phyloP scores from a whole-genome alignment of 2,888 invertebrate genomes.

The Byasa hedistus region DNA sequence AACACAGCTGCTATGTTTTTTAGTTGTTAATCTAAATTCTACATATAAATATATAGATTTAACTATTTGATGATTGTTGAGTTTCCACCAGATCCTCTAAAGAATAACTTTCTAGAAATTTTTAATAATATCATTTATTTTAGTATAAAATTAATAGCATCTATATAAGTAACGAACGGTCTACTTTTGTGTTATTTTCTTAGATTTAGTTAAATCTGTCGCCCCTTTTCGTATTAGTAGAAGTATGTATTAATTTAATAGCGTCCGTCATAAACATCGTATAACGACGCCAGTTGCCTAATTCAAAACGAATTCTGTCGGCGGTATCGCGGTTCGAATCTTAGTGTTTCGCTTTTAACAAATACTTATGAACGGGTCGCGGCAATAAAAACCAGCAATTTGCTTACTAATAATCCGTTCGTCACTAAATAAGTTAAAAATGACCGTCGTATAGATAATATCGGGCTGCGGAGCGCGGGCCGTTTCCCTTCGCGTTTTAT shows the following conservation, averaged over 20 bases:
- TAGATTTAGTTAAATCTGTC: no score
- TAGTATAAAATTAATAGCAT: no score
- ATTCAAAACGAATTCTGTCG: constrained; percentile 31
- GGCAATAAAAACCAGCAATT: constrained; percentile 51
- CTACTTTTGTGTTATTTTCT: no score
- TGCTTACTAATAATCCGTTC: constrained; percentile 54
- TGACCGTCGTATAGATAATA: constrained; percentile 52
- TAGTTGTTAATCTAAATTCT: no score
- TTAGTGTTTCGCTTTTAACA: constrained; percentile 47
- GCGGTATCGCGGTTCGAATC: constrained; percentile 15
- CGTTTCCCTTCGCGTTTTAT: constrained; percentile 50
- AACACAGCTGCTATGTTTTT: no score
- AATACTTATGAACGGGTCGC: constrained; percentile 44
- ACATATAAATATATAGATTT: no score
- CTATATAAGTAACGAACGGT: no score
- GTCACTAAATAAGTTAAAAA: constrained; percentile 56
- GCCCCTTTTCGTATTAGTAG: not conserved
- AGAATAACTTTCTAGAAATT: no score
- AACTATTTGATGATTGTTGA: no score
- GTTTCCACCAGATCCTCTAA: no score
- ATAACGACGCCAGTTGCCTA: constrained; percentile 31
- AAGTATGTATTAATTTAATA: not conserved
- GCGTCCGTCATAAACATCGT: constrained; percentile 34
- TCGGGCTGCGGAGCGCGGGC: constrained; percentile 44
- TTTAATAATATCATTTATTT: no score